Percentiles rank a stretch among this genome's conserved stretches.
Conservation (phyloP, 1,140 invertebrate genomes). For the Lepidurus couesii region DNA sequence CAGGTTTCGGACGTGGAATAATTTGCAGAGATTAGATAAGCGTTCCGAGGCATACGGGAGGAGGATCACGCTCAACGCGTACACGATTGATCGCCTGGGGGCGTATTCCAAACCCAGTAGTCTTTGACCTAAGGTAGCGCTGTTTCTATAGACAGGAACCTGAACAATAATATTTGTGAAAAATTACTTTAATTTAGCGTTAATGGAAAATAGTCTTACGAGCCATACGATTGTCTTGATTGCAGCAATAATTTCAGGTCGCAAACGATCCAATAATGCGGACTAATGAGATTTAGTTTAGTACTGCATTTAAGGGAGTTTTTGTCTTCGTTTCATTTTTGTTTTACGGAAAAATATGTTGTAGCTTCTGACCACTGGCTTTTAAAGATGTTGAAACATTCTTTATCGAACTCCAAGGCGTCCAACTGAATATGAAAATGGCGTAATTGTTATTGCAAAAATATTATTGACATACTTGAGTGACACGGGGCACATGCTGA, state of each 20-base stretch:
- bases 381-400: constrained; percentile 7
- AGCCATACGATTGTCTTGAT: background rate
- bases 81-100: background rate
- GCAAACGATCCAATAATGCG: background rate
- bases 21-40: constrained; percentile 10
- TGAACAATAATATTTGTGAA: background rate
- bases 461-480: background rate
- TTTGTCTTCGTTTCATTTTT: background rate
- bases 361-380: background rate
- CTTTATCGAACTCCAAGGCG: background rate
- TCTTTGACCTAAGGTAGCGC: background rate
- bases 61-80: background rate
- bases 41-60: background rate
- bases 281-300: background rate
- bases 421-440: background rate
- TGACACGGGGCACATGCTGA: background rate
- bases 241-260: background rate
- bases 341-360: constrained; percentile 8
- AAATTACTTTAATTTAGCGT: too few relatives aligned
- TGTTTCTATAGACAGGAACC: background rate
- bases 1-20: background rate
- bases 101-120: background rate
- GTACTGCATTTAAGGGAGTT: background rate
- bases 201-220: background rate
- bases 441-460: background rate